Evolutionary conservation across 2,113 vertebrate species (phyloP).

Genomic region (Micronycteris hirsuta): DNA sequence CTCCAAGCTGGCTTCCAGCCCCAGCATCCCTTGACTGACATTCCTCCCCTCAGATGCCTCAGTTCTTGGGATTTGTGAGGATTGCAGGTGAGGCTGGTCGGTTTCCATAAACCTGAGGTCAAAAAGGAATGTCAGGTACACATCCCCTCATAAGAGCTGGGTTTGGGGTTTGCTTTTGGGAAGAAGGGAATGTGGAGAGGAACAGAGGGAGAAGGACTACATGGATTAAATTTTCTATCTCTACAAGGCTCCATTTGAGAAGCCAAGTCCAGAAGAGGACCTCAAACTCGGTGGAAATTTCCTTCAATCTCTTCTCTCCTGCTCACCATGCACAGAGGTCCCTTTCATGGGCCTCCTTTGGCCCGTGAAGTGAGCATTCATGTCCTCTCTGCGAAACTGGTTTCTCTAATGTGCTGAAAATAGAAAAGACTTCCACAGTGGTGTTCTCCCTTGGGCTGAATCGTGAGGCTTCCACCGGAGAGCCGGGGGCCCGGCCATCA

Average conservation of each 20-base stretch:
- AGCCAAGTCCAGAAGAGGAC: neutral
- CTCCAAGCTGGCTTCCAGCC: neutral
- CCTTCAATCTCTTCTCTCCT: neutral
- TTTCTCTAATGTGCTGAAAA: slow-evolving; percentile 70
- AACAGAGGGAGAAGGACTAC: neutral
- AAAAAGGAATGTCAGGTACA: neutral
- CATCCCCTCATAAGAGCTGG: neutral
- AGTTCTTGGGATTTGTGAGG: neutral
- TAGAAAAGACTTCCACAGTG: slow-evolving; percentile 61
- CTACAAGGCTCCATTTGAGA: neutral
- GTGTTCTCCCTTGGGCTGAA: slow-evolving; percentile 46
- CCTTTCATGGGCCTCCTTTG: slow-evolving; percentile 69
- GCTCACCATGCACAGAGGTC: slow-evolving; percentile 30
- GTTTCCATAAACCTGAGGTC: neutral
- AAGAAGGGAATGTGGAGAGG: neutral
- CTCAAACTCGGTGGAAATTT: slow-evolving; percentile 71
- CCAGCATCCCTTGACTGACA: neutral
- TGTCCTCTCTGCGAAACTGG: slow-evolving; percentile 13
- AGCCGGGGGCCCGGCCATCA: neutral
- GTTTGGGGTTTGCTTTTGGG: neutral
- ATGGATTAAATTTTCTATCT: neutral
- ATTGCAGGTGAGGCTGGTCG: neutral
- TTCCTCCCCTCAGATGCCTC: neutral
- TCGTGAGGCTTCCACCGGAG: slow-evolving; percentile 35
- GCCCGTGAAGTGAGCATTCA: slow-evolving; percentile 64